Conservation (phyloP, 2,888 invertebrate species). For the Conops quadrifasciatus region DNA sequence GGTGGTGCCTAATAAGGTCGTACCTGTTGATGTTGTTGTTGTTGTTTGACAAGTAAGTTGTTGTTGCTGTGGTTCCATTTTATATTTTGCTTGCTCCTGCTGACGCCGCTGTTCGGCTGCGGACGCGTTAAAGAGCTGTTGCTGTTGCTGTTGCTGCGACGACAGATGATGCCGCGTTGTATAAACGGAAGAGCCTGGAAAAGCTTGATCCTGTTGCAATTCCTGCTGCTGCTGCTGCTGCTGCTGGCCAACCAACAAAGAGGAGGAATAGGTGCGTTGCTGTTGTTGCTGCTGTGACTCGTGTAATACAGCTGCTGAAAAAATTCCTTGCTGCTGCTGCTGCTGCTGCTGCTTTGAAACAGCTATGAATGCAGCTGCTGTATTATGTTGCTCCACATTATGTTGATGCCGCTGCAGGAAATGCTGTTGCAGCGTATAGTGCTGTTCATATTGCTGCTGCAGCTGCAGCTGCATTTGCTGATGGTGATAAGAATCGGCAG, state of each 20-base stretch:
- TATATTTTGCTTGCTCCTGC: conserved; percentile 11
- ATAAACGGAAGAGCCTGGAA: too few species aligned
- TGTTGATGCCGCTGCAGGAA: conserved; percentile 44
- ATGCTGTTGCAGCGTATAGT: conserved; percentile 46
- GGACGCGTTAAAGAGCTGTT: conserved; percentile 11
- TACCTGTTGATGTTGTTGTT: conserved; percentile 34
- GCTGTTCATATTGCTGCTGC: conserved; percentile 49
- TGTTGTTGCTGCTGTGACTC: conserved; percentile 44
- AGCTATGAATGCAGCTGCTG: conserved; percentile 22
- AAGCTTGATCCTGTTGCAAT: conserved; percentile 22
- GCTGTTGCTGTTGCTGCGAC: conserved; percentile 15
- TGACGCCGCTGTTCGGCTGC: conserved; percentile 11
- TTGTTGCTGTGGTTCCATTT: conserved; percentile 33
- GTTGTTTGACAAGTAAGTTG: conserved; percentile 25
- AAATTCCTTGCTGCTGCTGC: conserved; percentile 50
- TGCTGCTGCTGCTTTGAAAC: conserved; percentile 50
- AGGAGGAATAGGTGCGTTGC: conserved; percentile 32
- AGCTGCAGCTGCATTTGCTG: conserved; percentile 48
- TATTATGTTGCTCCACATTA: conserved; percentile 25
- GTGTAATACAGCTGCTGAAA: conserved; percentile 11
- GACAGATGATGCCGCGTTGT: background rate
- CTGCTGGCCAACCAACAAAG: conserved; percentile 42
- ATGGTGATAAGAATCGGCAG: conserved; percentile 46
- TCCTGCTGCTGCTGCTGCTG: conserved; percentile 37
- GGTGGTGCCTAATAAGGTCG: too few species aligned